Base-by-base conservation (phyloP, 2,888 invertebrate species). In the Caenorhabditis virilis region DNA sequence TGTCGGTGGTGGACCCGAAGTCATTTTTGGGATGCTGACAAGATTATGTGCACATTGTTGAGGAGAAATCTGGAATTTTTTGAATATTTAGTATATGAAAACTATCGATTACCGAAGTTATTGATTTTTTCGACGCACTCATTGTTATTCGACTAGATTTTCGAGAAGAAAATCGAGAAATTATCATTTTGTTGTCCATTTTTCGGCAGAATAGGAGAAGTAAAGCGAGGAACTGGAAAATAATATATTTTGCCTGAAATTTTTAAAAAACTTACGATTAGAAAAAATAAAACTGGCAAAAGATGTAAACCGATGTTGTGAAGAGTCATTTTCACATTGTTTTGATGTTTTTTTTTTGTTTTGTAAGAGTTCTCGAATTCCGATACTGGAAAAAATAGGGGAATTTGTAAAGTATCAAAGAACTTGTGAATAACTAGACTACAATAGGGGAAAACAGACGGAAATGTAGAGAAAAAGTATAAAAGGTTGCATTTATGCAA, bases 261-360 rank as follows among this genome's bases (percentile, higher is more conserved):
- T 39, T 3, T 35, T 22, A 3, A 22, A n/a, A 33, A 33, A 51
- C 68, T 65, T 33, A 76, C 75, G 22, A 66, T 46, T 11, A 56
- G 42, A 35, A 76, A 77, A 11, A 68, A 23, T 6, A 53, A 33
- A 18, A 72, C 60, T 11, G 59, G 61, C 20, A 77, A 33, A 30
- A 72, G 48, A 56, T 74, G 72, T 13, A 74, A 58, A 6, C 47
- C 61, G 13, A 76, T 51, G 50, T 74, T 72, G 52, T 74, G 72
- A 27, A 72, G 11, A 9, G 67, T 68, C 70, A 77, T 69, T 25
- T 42, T 38, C 4, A 7, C 16, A 42, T 30, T 30, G n/a, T n/a
- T n/a, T n/a, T n/a, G n/a, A n/a, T n/a, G n/a, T n/a, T n/a, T n/a
- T n/a, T n/a, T n/a, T 38, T 18, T 38, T 16, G 16, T 36, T 13